Base-by-base conservation (phyloP, 2,797 vertebrate genomes). In the Syngnathus rostellatus region DNA sequence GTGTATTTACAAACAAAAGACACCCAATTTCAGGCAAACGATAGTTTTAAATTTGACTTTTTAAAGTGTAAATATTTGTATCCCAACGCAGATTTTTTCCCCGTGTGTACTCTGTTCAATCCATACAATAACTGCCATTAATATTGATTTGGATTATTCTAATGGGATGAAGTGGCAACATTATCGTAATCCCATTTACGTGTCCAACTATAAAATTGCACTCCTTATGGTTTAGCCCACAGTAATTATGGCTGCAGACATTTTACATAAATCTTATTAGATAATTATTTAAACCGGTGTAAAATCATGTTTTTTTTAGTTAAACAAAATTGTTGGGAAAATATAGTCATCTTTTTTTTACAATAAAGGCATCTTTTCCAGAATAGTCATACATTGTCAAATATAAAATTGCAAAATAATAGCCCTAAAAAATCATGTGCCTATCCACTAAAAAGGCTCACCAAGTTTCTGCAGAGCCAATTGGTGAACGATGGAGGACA, bases 401-500 rank as follows among this genome's bases (percentile, higher is more conserved):
- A 31, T 31, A 31, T 31, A 31, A 2, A 31, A 31, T 31, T 31
- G 31, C 31, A 31, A 31, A 31, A 31, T 31, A 31, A 31, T 31
- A 31, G 31, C 31, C 9, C 31, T 2, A 43, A 43, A 43, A 43
- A 14, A 12, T 12, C 41, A 12, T 11, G 2, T 43, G 41, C 41
- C 11, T 43, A 43, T 43, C 10, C 41, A 14, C 41, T 43, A 43
- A 43, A 43, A 11, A 12, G 41, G 10, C 41, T 3, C 21, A 6
- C 2, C 40, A 10, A 77, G 77, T 78, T 82, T 80, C 77, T 73
- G 67, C 69, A 4, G 1, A 8, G 67, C 43, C 45, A 6, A n/a
- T 6, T 1, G 10, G 31, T 10, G 3, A 19, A 69, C 19, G 19
- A 97, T 98, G 96, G 96, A 98, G 68, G 95, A 98, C 79, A 94